These are phyloP conservation scores for Fabriciana adippe DNA, from an alignment of 2,888 invertebrate species.

Conservation along the genomic window DNA sequence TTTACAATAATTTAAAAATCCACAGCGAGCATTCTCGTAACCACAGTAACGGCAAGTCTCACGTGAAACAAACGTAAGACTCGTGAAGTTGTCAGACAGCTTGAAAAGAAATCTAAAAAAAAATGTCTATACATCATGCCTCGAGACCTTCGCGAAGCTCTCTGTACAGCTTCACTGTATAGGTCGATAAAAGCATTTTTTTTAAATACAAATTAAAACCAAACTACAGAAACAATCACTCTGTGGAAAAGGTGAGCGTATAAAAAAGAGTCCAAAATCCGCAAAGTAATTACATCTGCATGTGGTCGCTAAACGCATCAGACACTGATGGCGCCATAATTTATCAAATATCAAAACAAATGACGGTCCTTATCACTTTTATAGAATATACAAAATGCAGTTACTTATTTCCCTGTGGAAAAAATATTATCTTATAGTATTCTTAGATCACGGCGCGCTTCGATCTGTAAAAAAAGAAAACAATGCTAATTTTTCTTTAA, in stretches of 20 bases:
- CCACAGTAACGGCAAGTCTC: conserved; percentile 32
- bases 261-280: conserved; percentile 76
- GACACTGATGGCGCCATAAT: conserved; percentile 77
- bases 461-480: conserved; percentile 71
- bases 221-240: conserved; percentile 74
- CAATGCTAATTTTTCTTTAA: not conserved
- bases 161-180: conserved; percentile 65
- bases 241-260: conserved; percentile 79
- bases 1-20: conserved; percentile 45
- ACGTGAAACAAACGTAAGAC: conserved; percentile 43
- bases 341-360: conserved; percentile 82
- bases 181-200: conserved; percentile 71
- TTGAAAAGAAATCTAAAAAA: conserved; percentile 76
- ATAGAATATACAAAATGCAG: conserved; percentile 84
- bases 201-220: conserved; percentile 73
- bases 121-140: conserved; percentile 80
- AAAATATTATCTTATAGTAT: conserved; percentile 83
- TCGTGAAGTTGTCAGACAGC: conserved; percentile 60
- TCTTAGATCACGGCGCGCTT: conserved; percentile 82
- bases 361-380: conserved; percentile 81
- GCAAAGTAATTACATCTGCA: conserved; percentile 78
- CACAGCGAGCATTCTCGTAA: conserved; percentile 34
- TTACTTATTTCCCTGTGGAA: conserved; percentile 84
- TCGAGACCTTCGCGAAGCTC: conserved; percentile 75
- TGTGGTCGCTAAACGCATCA: conserved; percentile 72